phyloP scores from a whole-genome alignment of 2,888 invertebrate species.

The Tiliacea aurago region DNA sequence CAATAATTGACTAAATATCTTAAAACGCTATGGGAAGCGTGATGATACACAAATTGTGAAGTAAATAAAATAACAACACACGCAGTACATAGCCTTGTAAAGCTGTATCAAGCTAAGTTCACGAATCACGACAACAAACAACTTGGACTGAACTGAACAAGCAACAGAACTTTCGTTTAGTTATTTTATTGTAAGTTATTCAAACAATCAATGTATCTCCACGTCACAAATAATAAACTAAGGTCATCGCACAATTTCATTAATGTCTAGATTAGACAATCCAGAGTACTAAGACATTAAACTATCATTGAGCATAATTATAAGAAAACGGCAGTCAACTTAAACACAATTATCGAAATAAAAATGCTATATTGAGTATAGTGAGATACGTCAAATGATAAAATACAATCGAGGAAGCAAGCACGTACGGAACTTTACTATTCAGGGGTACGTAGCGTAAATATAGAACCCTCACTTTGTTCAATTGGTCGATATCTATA shows the following conservation, averaged over 20 bases:
- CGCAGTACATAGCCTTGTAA: slow-evolving; percentile 16
- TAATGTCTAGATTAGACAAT: slow-evolving; percentile 75
- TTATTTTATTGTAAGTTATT: slow-evolving; percentile 21
- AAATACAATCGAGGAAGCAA: slow-evolving; percentile 67
- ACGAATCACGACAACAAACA: slow-evolving; percentile 19
- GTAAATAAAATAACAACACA: slow-evolving; percentile 37
- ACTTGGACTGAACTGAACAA: slow-evolving; percentile 34
- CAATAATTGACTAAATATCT: slow-evolving; percentile 90
- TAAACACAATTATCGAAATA: slow-evolving; percentile 78
- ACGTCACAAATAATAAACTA: slow-evolving; percentile 78
- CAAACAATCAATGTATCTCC: slow-evolving; percentile 66
- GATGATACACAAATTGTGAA: slow-evolving; percentile 67
- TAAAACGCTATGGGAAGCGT: slow-evolving; percentile 82
- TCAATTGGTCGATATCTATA: slow-evolving; percentile 58
- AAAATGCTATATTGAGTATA: slow-evolving; percentile 88
- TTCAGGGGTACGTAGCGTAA: slow-evolving; percentile 45
- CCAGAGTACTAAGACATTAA: slow-evolving; percentile 77
- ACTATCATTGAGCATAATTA: slow-evolving; percentile 89
- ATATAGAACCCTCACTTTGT: slow-evolving; percentile 56
- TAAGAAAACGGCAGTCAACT: slow-evolving; percentile 88
- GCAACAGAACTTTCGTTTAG: slow-evolving; percentile 37
- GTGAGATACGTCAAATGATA: slow-evolving; percentile 80
- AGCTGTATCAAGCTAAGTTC: slow-evolving; percentile 34
- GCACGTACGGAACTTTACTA: slow-evolving; percentile 65
- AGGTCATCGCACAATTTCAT: slow-evolving; percentile 80